Evolutionary conservation across 2,113 vertebrate genomes (phyloP).

Genomic region (Brienomyrus brachyistius): DNA sequence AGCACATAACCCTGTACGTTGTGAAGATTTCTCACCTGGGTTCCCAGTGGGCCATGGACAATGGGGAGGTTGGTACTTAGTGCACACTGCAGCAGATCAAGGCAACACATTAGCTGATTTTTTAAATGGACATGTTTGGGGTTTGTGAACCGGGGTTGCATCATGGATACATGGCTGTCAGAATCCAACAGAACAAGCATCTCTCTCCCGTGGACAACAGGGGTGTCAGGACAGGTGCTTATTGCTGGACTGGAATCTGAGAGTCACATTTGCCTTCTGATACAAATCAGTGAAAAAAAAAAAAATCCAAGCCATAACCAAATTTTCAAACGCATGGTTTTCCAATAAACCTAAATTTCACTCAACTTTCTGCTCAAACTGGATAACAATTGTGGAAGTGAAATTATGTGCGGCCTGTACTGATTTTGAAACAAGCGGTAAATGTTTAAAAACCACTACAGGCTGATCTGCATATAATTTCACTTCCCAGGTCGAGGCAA

Average conservation of each 20-base stretch:
- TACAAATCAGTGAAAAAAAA: neutral
- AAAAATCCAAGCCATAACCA: neutral
- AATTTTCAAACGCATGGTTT: neutral
- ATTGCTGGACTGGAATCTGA: neutral
- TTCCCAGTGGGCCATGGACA: neutral
- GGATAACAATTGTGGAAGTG: neutral
- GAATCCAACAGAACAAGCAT: neutral
- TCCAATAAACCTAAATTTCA: neutral
- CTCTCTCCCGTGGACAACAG: neutral
- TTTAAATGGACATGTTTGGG: neutral
- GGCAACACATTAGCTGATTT: neutral
- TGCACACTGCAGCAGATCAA: neutral
- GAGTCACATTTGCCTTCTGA: neutral
- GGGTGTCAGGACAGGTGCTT: neutral
- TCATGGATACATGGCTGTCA: neutral
- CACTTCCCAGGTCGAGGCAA: neutral
- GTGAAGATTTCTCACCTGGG: neutral
- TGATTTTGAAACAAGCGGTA: neutral
- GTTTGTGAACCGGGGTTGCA: neutral
- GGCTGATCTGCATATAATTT: neutral
- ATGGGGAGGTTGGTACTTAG: neutral
- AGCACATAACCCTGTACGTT: neutral
- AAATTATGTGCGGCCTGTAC: neutral
- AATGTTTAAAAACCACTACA: neutral
- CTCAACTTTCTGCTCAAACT: neutral